Evolutionary conservation across 2,113 vertebrate genomes (phyloP).

Genomic region (Amphiprion percula): DNA sequence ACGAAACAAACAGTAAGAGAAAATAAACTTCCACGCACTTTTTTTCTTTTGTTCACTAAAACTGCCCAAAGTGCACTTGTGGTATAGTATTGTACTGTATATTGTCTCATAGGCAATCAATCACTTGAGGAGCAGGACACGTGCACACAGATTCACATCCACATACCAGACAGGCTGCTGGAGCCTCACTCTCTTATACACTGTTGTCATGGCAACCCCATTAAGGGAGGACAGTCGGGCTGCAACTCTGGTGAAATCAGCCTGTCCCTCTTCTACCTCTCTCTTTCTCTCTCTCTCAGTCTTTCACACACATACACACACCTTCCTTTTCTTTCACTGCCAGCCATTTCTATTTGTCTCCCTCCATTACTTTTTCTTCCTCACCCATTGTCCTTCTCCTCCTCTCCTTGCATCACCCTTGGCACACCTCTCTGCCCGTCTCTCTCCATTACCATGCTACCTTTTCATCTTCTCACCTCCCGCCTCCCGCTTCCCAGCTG

Average conservation of each 20-base stretch:
- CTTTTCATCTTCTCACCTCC: slow-evolving; percentile 70
- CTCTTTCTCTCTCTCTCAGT: slow-evolving; percentile 43
- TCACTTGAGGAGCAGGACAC: slow-evolving; percentile 58
- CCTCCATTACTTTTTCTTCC: slow-evolving; percentile 76
- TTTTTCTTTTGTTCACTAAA: slow-evolving; percentile 3
- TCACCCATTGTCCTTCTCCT: slow-evolving; percentile 73
- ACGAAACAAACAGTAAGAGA: slow-evolving; percentile 36
- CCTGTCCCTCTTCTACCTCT: slow-evolving; percentile 69
- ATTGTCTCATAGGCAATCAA: slow-evolving; percentile 64
- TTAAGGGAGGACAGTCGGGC: slow-evolving; percentile 85
- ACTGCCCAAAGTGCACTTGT: slow-evolving; percentile 40
- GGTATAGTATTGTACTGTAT: slow-evolving; percentile 43
- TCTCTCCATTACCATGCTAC: slow-evolving; percentile 65
- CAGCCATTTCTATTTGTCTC: slow-evolving; percentile 77
- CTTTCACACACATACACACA: slow-evolving; percentile 45
- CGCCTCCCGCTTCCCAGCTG: slow-evolving; percentile 46
- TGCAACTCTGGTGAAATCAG: slow-evolving; percentile 82
- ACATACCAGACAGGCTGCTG: slow-evolving; percentile 64
- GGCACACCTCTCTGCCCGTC: slow-evolving; percentile 58
- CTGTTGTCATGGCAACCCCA: slow-evolving; percentile 87
- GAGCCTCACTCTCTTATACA: slow-evolving; percentile 80
- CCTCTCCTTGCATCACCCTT: slow-evolving; percentile 75
- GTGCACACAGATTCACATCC: slow-evolving; percentile 35
- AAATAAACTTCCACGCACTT: slow-evolving; percentile 39
- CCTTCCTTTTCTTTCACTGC: slow-evolving; percentile 63